A percentile compares a stretch with the other conserved stretches of the same genome.
These are phyloP conservation scores for Chloroceryle amazona DNA, from an alignment of 2,797 vertebrate genomes.

Conservation along the genomic window DNA sequence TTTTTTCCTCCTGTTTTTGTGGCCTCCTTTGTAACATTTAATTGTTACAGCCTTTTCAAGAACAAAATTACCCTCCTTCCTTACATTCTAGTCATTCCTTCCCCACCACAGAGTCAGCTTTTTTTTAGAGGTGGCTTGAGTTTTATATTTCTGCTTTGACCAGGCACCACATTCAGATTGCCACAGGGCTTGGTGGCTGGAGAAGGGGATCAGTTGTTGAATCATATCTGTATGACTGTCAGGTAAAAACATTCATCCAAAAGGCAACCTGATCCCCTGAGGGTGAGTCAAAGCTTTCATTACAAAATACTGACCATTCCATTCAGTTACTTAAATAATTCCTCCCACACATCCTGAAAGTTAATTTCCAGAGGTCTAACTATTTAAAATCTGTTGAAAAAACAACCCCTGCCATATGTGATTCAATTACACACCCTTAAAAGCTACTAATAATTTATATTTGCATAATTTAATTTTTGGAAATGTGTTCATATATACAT, in stretches of 20 bases:
- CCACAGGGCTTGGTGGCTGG: accelerated
- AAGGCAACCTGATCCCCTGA: neutral
- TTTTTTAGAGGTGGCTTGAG: neutral
- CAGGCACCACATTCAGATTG: neutral
- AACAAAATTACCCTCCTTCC: neutral
- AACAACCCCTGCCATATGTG: neutral
- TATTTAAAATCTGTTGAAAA: neutral
- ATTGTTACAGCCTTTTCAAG: neutral
- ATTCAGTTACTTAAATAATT: neutral
- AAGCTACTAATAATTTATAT: too few relatives aligned
- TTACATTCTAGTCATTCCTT: neutral
- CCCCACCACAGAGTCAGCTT: neutral
- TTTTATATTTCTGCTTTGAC: neutral
- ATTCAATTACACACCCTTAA: neutral
- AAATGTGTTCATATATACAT: neutral
- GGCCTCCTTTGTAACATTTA: neutral
- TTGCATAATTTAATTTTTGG: neutral
- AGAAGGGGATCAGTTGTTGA: neutral
- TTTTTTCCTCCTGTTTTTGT: neutral
- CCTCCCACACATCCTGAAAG: neutral
- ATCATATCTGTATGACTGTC: neutral
- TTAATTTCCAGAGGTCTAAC: neutral
- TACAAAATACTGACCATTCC: neutral
- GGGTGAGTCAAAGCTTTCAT: neutral
- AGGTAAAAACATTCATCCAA: neutral